These are phyloP conservation scores for Microcebus ravelobensis DNA, from an alignment of 2,113 vertebrate species.

Conservation along the genomic window DNA sequence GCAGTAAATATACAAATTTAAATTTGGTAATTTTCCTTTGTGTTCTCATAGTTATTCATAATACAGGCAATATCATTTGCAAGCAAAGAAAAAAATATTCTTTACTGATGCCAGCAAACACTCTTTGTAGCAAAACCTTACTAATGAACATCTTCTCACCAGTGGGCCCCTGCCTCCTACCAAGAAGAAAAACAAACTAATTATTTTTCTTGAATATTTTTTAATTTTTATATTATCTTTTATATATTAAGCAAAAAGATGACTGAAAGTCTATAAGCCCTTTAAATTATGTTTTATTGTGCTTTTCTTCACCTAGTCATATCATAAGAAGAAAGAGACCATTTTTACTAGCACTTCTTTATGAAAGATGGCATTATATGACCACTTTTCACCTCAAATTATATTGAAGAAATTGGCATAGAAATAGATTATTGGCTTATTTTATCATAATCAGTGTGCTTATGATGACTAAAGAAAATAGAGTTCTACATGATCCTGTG, in stretches of 20 bases:
- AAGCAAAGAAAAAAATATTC: constrained; percentile 71
- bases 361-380: constrained; percentile 26
- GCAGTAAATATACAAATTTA: constrained; percentile 56
- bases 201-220: constrained; percentile 56
- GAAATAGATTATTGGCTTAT: constrained; percentile 24
- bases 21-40: constrained; percentile 63
- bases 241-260: constrained; percentile 56
- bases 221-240: constrained; percentile 56
- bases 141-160: constrained; percentile 74
- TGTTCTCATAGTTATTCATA: constrained; percentile 69
- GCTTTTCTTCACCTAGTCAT: constrained; percentile 42
- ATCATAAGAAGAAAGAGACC: not conserved
- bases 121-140: constrained; percentile 62
- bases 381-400: constrained; percentile 32
- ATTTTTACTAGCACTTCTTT: constrained; percentile 2
- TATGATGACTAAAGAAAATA: constrained; percentile 43
- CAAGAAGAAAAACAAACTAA: constrained; percentile 70
- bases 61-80: constrained; percentile 57
- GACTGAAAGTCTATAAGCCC: not conserved
- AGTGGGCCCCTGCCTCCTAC: constrained; percentile 59
- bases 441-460: constrained; percentile 49
- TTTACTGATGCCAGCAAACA: constrained; percentile 60
- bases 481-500: not conserved
- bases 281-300: constrained; percentile 56
- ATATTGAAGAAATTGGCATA: constrained; percentile 32